These are phyloP conservation scores for Aurelia coerulea DNA, from an alignment of 30 jellyfish, hydroid and myxozoan species.

Conservation along the genomic window DNA sequence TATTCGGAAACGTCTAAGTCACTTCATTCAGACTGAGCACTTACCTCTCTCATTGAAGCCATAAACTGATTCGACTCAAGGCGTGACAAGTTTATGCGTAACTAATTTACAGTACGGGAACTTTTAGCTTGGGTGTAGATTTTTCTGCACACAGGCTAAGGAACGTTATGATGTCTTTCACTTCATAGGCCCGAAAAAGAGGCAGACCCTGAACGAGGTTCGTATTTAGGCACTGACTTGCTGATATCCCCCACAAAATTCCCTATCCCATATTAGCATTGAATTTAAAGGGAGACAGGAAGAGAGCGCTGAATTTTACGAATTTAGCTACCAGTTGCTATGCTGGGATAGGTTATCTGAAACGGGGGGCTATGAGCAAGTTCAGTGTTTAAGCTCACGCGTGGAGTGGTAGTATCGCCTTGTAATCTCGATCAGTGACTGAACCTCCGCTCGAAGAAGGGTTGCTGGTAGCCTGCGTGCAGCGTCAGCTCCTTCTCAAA, in stretches of 20 bases:
- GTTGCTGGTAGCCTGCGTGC: no score
- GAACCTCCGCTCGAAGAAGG: neutral
- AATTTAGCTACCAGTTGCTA: neutral
- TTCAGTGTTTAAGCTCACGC: neutral
- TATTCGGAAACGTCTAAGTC: no score
- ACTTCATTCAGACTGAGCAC: neutral
- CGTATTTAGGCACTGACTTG: conserved; percentile 23
- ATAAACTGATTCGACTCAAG: neutral
- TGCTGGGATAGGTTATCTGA: no score
- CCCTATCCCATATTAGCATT: neutral
- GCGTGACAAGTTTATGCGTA: neutral
- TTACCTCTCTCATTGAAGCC: neutral
- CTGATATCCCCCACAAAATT: conserved; percentile 11
- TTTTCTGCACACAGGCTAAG: neutral
- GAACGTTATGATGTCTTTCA: conserved; percentile 4
- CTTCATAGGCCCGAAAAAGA: conserved; percentile 51
- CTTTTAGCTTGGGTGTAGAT: neutral
- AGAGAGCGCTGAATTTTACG: neutral
- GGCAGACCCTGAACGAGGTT: conserved; percentile 46
- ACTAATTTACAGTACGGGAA: neutral
- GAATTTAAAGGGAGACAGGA: neutral
- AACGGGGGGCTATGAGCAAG: conserved; percentile 8
- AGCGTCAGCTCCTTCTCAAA: no score
- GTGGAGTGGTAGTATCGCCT: conserved; percentile 24
- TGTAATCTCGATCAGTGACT: neutral